Evolutionary conservation across 1,140 invertebrate species (phyloP).

Genomic region (Heliconius himera): DNA sequence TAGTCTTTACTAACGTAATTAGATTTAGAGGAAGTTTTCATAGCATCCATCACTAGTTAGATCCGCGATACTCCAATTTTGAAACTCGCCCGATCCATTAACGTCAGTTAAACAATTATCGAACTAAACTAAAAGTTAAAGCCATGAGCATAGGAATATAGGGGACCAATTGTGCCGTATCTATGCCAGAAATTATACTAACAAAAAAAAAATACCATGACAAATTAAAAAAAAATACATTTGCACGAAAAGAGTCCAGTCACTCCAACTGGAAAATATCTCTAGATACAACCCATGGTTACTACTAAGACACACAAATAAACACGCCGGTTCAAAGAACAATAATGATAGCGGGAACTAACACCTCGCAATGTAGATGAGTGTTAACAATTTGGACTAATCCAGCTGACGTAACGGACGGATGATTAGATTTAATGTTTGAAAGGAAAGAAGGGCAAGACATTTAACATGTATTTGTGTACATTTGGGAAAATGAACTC

Average conservation of each 20-base stretch:
- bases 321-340: background rate
- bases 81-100: constrained; percentile 23
- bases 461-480: background rate
- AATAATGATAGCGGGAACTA: background rate
- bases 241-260: too few relatives aligned
- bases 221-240: too few relatives aligned
- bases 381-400: background rate
- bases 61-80: constrained; percentile 15
- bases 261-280: too few relatives aligned
- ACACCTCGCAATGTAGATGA: background rate
- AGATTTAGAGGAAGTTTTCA: background rate
- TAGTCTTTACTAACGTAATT: too few relatives aligned
- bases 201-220: too few relatives aligned
- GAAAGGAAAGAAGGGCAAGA: background rate
- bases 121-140: constrained; percentile 7
- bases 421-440: background rate
- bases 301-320: background rate
- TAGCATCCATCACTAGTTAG: background rate
- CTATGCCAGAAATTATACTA: too few relatives aligned
- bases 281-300: too few relatives aligned
- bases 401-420: background rate
- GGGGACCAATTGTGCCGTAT: too few relatives aligned
- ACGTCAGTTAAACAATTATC: constrained; percentile 19
- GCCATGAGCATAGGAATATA: too few relatives aligned
- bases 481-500: background rate